A percentile compares a stretch with the other conserved stretches of the same genome.
These are phyloP conservation scores for Himalopsyche tibetana DNA, from an alignment of 2,888 invertebrate genomes.

Conservation along the genomic window DNA sequence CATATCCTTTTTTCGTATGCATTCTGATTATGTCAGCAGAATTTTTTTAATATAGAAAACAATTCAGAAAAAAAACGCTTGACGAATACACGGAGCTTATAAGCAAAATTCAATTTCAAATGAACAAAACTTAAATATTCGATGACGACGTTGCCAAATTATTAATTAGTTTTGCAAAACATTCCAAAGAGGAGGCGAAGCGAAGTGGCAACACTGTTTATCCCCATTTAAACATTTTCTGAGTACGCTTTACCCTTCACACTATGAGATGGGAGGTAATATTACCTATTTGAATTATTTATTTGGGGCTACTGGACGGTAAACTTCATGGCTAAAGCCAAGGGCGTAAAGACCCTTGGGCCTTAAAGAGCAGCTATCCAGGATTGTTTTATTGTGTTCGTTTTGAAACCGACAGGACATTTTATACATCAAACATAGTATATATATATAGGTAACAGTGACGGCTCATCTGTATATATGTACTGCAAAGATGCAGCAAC, in stretches of 20 bases:
- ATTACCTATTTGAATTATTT: slow-evolving; percentile 29
- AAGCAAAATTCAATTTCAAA: not conserved
- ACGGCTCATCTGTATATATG: no score
- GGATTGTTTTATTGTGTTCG: not conserved
- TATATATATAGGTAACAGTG: no score
- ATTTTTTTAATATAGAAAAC: no score
- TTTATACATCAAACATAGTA: not conserved
- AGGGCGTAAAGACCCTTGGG: not conserved
- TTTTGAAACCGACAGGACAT: not conserved
- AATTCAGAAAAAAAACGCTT: no score
- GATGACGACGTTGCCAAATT: not conserved
- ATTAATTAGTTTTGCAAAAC: not conserved
- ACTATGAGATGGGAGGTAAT: not conserved
- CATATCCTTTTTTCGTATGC: no score
- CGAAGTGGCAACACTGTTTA: not conserved
- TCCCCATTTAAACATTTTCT: not conserved
- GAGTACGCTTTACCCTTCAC: slow-evolving; percentile 1
- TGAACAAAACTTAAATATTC: not conserved
- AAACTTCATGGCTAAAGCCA: not conserved
- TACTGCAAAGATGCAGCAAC: no score
- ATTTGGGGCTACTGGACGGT: not conserved
- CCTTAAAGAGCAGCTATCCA: not conserved
- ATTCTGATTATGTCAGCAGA: no score
- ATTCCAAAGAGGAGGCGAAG: not conserved
- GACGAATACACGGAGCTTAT: no score